Evolutionary conservation across 2,888 invertebrate species (phyloP), one percentile per base, ranked within the genome.

Genomic region (Pocota personata): DNA sequence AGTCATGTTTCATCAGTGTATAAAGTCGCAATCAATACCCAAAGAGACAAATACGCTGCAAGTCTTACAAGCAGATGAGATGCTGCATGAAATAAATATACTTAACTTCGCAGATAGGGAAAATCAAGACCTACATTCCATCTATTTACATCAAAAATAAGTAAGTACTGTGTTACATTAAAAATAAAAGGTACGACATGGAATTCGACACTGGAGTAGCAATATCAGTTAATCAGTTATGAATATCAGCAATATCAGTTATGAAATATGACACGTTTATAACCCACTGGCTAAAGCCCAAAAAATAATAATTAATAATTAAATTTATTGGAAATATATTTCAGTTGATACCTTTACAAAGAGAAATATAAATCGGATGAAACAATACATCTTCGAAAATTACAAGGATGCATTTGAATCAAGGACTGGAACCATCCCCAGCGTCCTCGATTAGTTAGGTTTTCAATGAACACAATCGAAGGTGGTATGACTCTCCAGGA

Each of bases 371-470:
- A 24, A 24, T 24, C 52, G 43, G 7, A 19, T 62, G 46, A 72
- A 67, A 32, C 50, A 60, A 46, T 6, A 37, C 21, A 64, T 66
- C 32, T 66, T 71, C 19, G 40, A 57, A 8, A 43, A 83, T 14
- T 14, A 71, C 12, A 57, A 50, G 32, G 71, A n/a, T n/a, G n/a
- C n/a, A 21, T 83, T 77, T 35, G 12, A 66, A 58, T 19, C 40
- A 6, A 78, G 62, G 48, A 67, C 67, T 8, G 77, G 72, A 40
- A 72, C 50, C 6, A 78, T 83, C 6, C 73, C 77, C 7, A 43
- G 48, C 21, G 30, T 77, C 7, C n/a, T n/a, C n/a, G n/a, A n/a
- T n/a, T n/a, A n/a, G n/a, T n/a, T n/a, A n/a, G n/a, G n/a, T n/a
- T n/a, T n/a, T n/a, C n/a, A n/a, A n/a, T n/a, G n/a, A n/a, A n/a